A percentile compares a stretch with the other conserved stretches of the same genome.
phyloP scores from a whole-genome alignment of 2,888 invertebrate species.

The Lithophane semibrunnea region DNA sequence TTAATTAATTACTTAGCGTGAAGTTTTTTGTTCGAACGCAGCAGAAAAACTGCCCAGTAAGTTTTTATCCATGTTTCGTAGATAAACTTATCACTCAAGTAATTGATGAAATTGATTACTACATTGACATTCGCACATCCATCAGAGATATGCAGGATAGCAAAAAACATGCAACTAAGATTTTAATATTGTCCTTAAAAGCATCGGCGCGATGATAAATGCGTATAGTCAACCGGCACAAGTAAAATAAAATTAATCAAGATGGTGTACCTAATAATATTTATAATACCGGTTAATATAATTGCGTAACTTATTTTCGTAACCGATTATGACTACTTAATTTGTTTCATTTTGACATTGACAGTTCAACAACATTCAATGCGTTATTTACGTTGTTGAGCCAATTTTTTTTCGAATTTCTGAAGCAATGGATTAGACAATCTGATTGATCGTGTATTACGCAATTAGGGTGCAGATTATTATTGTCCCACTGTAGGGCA shows the following conservation, averaged over 20 bases:
- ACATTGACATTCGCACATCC: conserved; percentile 59
- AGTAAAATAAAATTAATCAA: not conserved
- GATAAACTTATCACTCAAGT: conserved; percentile 43
- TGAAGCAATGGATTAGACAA: too few species aligned
- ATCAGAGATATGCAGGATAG: conserved; percentile 40
- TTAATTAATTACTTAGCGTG: conserved; percentile 54
- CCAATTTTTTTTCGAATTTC: too few species aligned
- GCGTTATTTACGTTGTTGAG: too few species aligned
- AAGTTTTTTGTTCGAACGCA: conserved; percentile 47
- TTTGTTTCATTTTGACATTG: too few species aligned
- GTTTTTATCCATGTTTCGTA: conserved; percentile 39
- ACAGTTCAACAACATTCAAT: too few species aligned
- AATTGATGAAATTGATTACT: conserved; percentile 63
- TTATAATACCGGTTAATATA: too few species aligned
- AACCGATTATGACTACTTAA: too few species aligned
- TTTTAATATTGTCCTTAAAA: conserved; percentile 52
- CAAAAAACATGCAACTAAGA: conserved; percentile 42
- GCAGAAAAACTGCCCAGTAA: conserved; percentile 33
- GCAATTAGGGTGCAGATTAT: too few species aligned
- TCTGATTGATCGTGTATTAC: too few species aligned
- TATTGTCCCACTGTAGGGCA: too few species aligned
- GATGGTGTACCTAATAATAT: not conserved
- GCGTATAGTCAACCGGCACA: not conserved
- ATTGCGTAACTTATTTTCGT: too few species aligned
- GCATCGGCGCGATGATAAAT: conserved; percentile 13